A percentile compares a stretch with the other conserved stretches of the same genome.
Evolutionary conservation across 1,140 invertebrate genomes (phyloP).

Genomic region (Zaprionus vittiger): DNA sequence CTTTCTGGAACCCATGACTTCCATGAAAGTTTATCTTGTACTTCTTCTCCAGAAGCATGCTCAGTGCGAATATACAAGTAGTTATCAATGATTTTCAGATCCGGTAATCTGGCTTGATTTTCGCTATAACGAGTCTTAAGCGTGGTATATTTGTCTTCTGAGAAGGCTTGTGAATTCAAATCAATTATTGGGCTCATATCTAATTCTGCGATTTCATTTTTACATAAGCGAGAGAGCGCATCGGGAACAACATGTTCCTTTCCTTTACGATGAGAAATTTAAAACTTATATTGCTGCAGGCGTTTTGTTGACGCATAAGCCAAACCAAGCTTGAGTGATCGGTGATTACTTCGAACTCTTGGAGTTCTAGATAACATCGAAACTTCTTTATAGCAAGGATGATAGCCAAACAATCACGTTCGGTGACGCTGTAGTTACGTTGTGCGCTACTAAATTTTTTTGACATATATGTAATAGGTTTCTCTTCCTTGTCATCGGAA

Average conservation of each 20-base stretch:
- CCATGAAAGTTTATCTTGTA: not conserved
- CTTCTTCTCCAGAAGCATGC: not conserved
- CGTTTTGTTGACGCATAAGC: too few relatives aligned
- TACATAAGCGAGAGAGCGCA: too few relatives aligned
- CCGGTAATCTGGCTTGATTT: not conserved
- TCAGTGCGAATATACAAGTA: not conserved
- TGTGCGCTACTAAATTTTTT: not conserved
- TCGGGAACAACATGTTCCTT: too few relatives aligned
- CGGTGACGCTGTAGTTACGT: not conserved
- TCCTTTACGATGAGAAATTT: too few relatives aligned
- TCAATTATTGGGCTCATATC: too few relatives aligned
- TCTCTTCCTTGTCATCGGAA: not conserved
- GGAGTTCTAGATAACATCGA: not conserved
- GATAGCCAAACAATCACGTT: conserved; percentile 16
- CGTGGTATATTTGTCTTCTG: not conserved
- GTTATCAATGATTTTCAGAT: too few relatives aligned
- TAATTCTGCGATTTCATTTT: too few relatives aligned
- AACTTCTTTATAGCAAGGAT: not conserved
- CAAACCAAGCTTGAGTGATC: not conserved
- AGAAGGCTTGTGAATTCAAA: not conserved
- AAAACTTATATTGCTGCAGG: too few relatives aligned
- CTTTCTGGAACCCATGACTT: conserved; percentile 6
- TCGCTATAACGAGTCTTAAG: not conserved
- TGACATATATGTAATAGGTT: not conserved
- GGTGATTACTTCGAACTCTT: not conserved